Evolutionary conservation across 1,140 invertebrate species (phyloP).

Genomic region (Parapsyche elsis): DNA sequence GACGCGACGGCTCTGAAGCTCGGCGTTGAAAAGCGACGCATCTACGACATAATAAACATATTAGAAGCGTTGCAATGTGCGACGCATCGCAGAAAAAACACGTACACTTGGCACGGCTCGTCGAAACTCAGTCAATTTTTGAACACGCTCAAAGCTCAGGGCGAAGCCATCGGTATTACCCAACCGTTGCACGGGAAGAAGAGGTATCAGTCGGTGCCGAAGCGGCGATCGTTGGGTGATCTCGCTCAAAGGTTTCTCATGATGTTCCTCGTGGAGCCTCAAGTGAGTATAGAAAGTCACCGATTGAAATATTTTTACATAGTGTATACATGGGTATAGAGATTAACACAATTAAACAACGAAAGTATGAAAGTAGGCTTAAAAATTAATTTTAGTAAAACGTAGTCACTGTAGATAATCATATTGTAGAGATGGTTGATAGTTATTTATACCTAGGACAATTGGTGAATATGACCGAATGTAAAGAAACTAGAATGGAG

Average conservation of each 20-base stretch:
- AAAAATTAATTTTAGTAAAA: no score
- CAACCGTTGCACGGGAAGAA: constrained; percentile 63
- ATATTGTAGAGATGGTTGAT: no score
- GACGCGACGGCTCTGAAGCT: constrained; percentile 68
- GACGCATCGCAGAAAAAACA: constrained; percentile 71
- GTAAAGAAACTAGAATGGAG: no score
- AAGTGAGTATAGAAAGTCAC: constrained; percentile 65
- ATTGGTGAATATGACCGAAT: no score
- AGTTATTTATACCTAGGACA: no score
- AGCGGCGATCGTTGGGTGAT: constrained; percentile 74
- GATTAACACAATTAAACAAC: no score
- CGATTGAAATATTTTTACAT: not conserved
- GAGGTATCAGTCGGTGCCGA: constrained; percentile 63
- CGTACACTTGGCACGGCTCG: constrained; percentile 71
- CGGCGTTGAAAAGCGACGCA: constrained; percentile 74
- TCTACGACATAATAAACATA: constrained; percentile 84
- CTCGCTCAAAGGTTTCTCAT: constrained; percentile 80
- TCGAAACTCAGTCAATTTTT: constrained; percentile 65
- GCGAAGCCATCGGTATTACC: constrained; percentile 61
- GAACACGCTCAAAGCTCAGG: constrained; percentile 64
- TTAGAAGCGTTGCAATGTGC: constrained; percentile 79
- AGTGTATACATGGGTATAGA: no score
- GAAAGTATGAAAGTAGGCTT: no score
- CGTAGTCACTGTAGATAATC: no score
- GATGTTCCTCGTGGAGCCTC: constrained; percentile 75